A percentile compares a stretch with the other conserved stretches of the same genome.
Conservation (phyloP, 2,113 vertebrate species). For the Dicaeum eximium region DNA sequence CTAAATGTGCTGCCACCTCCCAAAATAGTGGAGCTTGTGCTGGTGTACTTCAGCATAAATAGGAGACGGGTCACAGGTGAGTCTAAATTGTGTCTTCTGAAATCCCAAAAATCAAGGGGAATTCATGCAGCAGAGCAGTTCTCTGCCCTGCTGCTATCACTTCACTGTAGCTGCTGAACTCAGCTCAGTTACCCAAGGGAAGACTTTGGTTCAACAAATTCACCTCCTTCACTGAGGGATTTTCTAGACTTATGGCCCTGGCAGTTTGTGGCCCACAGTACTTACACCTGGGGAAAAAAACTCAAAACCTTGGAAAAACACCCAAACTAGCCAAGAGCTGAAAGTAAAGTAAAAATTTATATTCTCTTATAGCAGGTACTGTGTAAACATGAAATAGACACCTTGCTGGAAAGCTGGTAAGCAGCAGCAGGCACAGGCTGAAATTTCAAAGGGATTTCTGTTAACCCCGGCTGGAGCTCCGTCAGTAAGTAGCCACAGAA, state of each 20-base stretch:
- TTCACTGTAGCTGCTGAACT: background rate
- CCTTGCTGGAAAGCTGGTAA: background rate
- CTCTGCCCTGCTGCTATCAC: background rate
- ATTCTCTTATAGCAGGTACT: background rate
- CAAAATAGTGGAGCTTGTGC: background rate
- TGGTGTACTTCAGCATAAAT: background rate
- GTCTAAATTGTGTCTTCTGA: rapidly evolving
- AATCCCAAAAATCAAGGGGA: background rate
- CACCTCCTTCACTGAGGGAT: background rate
- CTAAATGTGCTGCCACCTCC: background rate
- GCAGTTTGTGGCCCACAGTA: background rate
- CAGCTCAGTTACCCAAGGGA: background rate
- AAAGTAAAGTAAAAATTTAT: background rate
- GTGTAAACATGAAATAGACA: rapidly evolving
- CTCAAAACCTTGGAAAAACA: background rate
- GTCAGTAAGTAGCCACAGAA: rapidly evolving
- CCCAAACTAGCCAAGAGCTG: background rate
- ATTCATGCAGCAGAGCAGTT: rapidly evolving
- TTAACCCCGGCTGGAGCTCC: background rate
- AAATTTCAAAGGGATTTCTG: background rate
- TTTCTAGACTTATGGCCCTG: background rate
- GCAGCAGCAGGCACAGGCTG: background rate
- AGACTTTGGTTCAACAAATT: background rate
- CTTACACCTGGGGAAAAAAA: background rate
- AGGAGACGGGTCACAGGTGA: too few species aligned